Conservation (phyloP, 2,888 invertebrate genomes). For the Tetragonisca angustula region DNA sequence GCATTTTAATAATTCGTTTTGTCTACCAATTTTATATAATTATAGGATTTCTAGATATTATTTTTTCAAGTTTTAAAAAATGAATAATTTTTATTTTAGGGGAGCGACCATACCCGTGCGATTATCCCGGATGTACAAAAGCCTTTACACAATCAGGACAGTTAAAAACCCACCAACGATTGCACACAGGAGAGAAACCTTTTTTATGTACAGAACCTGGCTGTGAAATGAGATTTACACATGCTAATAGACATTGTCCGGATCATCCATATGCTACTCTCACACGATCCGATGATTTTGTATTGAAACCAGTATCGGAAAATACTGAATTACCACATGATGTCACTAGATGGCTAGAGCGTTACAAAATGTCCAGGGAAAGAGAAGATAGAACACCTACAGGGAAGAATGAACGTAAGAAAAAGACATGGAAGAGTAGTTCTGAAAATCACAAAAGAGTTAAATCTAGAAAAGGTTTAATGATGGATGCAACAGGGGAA, state of each 20-base stretch:
- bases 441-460: conserved; percentile 83
- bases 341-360: conserved; percentile 85
- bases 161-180: conserved; percentile 90
- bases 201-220: conserved; percentile 88
- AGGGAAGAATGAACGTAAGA: conserved; percentile 83
- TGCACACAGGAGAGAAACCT: conserved; percentile 92
- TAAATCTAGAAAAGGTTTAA: conserved; percentile 84
- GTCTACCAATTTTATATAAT: too few species aligned
- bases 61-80: background rate
- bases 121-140: conserved; percentile 89
- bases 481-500: conserved; percentile 82
- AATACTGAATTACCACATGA: conserved; percentile 85
- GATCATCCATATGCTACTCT: conserved; percentile 88
- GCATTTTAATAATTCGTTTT: too few species aligned
- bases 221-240: conserved; percentile 89
- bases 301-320: conserved; percentile 84
- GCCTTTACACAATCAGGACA: conserved; percentile 92
- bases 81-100: conserved; percentile 84
- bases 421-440: conserved; percentile 83
- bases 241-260: conserved; percentile 91
- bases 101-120: conserved; percentile 90
- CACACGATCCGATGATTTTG: conserved; percentile 85
- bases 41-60: too few species aligned
- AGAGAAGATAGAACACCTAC: conserved; percentile 82
- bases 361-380: conserved; percentile 83